Evolutionary conservation across 2,113 vertebrate species (phyloP).

Genomic region (Menidia beryllina): DNA sequence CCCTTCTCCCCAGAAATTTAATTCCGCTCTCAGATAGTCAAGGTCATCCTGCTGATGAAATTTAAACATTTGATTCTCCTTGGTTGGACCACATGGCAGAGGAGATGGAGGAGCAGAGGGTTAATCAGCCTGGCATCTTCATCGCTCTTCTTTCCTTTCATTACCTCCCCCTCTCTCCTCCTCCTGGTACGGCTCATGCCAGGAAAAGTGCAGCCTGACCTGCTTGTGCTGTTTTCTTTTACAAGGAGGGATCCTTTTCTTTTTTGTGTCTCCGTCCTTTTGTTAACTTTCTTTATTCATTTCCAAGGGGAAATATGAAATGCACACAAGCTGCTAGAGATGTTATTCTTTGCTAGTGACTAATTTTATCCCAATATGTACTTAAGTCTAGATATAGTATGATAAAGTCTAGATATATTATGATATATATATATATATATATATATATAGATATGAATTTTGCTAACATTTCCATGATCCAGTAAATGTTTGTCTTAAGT

Average conservation of each 20-base stretch:
- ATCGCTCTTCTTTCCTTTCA: constrained; percentile 26
- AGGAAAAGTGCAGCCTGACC: constrained; percentile 19
- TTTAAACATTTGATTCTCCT: constrained; percentile 67
- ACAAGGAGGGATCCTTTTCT: neutral
- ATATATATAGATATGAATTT: too few relatives aligned
- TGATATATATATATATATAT: too few relatives aligned
- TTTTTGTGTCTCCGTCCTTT: neutral
- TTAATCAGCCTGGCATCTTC: constrained; percentile 9
- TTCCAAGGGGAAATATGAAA: constrained; percentile 6
- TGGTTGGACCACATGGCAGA: constrained; percentile 31
- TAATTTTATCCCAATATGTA: too few relatives aligned
- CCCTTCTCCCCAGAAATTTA: constrained; percentile 59
- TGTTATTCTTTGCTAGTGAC: too few relatives aligned
- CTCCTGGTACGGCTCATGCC: neutral
- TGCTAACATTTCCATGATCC: too few relatives aligned
- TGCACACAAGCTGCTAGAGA: constrained; percentile 1
- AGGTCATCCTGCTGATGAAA: constrained; percentile 67
- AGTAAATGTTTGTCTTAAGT: too few relatives aligned
- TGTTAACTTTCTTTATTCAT: constrained; percentile 6
- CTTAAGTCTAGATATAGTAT: too few relatives aligned
- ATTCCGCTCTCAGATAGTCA: constrained; percentile 63
- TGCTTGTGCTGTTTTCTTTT: neutral
- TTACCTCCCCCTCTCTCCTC: neutral
- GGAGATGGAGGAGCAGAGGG: constrained; percentile 15
- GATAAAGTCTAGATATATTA: too few relatives aligned